These are phyloP conservation scores for Cephus rjabovi DNA, from an alignment of 2,888 invertebrate species.

Conservation along the genomic window DNA sequence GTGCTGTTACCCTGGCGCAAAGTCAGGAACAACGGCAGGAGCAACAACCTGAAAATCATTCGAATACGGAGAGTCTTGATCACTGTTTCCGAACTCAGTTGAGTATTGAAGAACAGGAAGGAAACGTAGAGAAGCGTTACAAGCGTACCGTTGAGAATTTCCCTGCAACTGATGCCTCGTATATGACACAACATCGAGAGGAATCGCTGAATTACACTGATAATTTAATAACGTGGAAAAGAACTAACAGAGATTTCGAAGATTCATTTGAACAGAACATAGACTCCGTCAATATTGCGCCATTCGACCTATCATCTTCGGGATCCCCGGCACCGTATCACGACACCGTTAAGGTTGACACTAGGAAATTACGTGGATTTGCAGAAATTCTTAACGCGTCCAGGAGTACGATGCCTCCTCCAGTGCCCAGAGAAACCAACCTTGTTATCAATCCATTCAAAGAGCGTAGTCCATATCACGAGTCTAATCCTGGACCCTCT, in stretches of 20 bases:
- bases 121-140: slow-evolving; percentile 57
- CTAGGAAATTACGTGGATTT: neutral
- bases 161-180: slow-evolving; percentile 18
- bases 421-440: slow-evolving; percentile 23
- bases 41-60: neutral
- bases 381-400: neutral
- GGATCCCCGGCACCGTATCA: neutral
- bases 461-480: slow-evolving; percentile 45
- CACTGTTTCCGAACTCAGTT: slow-evolving; percentile 53
- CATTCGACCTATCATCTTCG: neutral
- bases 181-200: slow-evolving; percentile 1
- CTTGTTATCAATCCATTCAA: slow-evolving; percentile 43
- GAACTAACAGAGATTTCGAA: slow-evolving; percentile 8
- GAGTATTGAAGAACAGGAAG: slow-evolving; percentile 53
- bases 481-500: slow-evolving; percentile 52
- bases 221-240: neutral
- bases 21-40: neutral
- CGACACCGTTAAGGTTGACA: neutral
- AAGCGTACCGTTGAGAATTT: slow-evolving; percentile 46
- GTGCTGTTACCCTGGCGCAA: neutral
- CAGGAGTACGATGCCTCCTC: neutral
- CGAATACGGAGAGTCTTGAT: slow-evolving; percentile 46
- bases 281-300: neutral
- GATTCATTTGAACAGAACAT: slow-evolving; percentile 22
- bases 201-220: slow-evolving; percentile 13